Evolutionary conservation across 1,140 invertebrate species (phyloP), one percentile per base, ranked within the genome.

Genomic region (Leptoteleia sp.): DNA sequence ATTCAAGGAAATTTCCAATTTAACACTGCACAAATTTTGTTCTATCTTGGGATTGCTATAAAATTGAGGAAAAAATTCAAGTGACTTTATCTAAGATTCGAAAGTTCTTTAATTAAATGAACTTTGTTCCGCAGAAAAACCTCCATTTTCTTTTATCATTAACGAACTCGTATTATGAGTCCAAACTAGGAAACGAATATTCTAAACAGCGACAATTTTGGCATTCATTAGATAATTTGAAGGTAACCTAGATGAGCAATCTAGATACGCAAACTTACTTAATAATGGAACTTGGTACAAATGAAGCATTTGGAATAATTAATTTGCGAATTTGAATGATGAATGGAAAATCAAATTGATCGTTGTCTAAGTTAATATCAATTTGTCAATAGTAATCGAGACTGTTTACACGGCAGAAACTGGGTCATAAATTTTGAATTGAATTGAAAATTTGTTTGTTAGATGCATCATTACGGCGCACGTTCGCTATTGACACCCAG

Each of bases 351-450:
- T 65, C 62, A 35, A 43, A 43, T 29, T 54, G 38, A 65, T 43
- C 48, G 45, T 31, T 54, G 62, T 54, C 62, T 42, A 4, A 52
- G 38, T 52, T 65, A 54, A 65, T 65, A 43, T 47, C 48, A 65
- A 65, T 54, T 54, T 65, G 38, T 54, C 48, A 65, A 65, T 54
- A 45, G 47, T 17, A 65, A 54, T 65, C 62, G 45, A 29, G 48
- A 17, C 8, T 52, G 62, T 65, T 65, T 54, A 54, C 62, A 19
- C 11, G 25, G 3, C 19, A 12, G 27, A 54, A 65, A 65, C n/a
- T 65, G 19, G 47, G 62, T 52, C 62, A 65, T 11, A 33, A 62
- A 22, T 62, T 62, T 62, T 54, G 47, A 65, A 3, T 33, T 45
- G 62, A 54, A 42, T 19, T 47, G 43, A 52, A 47, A 52, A 52